Base-by-base conservation (phyloP, 2,888 invertebrate species). In the Ochropleura leucogaster region DNA sequence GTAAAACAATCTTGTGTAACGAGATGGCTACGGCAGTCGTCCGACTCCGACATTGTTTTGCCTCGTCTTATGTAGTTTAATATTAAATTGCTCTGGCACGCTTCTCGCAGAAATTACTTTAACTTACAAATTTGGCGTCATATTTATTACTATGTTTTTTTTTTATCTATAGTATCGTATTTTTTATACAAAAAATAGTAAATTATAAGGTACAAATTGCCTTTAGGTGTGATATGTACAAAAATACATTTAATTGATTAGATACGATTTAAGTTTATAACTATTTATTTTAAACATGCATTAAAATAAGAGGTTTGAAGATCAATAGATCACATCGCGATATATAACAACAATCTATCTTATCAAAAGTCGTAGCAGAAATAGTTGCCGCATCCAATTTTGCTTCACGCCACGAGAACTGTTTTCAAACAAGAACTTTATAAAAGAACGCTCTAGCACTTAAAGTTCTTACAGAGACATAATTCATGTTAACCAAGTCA, bases 401-500 rank as follows among this genome's bases (percentile, higher is more conserved):
- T 68, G 63, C 59, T 79, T 57, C 20, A 51, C 60, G 65, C 67
- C 70, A 57, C 40, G 51, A 60, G 47, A 78, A 67, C 47, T 85
- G 72, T 78, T 77, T 82, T 65, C 69, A 72, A 80, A 82, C 74
- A 75, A 18, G 65, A 66, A 80, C 79, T 82, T 79, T 59, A 63
- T 70, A 60, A 82, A 84, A 85, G 83, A 80, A 82, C 73, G 67
- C 74, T 72, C 63, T 47, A 66, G 80, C 74, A 72, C 83, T 79
- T 76, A 40, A 76, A 84, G 72, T 80, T 86, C 65, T 74, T 73
- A 81, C 82, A 77, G 79, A 81, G 79, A 83, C 81, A 85, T 86
- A 86, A 86, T 85, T 85, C 87, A 86, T 86, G 85, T 72, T 80
- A 81, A 86, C 83, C 74, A 85, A 85, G 83, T 85, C 79, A 86